Conservation (phyloP, 2,888 invertebrate species). For the Ctenicera cuprea region DNA sequence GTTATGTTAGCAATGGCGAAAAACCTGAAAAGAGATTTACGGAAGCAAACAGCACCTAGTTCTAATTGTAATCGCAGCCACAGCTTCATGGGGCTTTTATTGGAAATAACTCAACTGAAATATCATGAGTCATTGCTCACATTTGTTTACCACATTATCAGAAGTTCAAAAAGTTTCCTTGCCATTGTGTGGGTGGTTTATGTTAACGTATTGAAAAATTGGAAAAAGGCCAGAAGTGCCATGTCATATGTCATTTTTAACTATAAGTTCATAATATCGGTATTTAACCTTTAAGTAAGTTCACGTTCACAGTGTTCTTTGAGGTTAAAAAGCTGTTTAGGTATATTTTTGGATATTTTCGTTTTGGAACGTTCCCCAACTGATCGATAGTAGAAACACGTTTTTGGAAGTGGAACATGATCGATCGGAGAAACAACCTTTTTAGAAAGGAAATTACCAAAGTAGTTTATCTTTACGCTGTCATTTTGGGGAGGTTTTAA, state of each 20-base stretch:
- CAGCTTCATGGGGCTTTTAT: no score
- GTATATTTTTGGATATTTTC: no score
- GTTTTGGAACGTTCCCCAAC: no score
- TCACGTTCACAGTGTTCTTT: conserved; percentile 22
- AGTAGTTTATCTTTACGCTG: no score
- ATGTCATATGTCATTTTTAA: conserved; percentile 31
- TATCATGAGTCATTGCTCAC: background rate
- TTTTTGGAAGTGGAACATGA: no score
- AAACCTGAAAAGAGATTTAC: no score
- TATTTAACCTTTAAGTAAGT: conserved; percentile 39
- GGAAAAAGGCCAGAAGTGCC: conserved; percentile 35
- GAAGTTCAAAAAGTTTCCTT: conserved; percentile 16
- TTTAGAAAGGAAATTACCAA: no score
- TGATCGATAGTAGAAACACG: no score
- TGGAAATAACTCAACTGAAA: no score
- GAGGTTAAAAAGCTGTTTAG: background rate
- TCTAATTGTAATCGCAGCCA: background rate
- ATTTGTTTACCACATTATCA: conserved; percentile 25
- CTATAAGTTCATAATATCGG: conserved; percentile 33
- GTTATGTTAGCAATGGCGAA: no score
- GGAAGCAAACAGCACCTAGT: background rate
- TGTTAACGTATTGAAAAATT: conserved; percentile 31
- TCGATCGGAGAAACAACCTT: no score
- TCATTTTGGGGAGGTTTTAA: no score
- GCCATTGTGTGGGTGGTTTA: conserved; percentile 19